phyloP scores from a whole-genome alignment of 2,797 vertebrate species.

The Perdix hodgsoniae region DNA sequence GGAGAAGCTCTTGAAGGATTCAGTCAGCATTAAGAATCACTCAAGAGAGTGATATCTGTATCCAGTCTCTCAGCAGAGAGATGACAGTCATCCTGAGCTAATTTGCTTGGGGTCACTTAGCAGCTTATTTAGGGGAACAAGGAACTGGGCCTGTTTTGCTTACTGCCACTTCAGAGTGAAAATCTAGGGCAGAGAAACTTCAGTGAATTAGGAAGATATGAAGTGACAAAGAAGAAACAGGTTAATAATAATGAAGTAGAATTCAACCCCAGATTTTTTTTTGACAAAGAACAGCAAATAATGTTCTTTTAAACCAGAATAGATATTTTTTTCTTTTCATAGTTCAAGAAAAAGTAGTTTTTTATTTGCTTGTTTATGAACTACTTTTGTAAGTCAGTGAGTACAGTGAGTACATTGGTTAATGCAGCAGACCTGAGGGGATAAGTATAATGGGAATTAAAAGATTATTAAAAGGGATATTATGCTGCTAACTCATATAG shows the following conservation, averaged over 20 bases:
- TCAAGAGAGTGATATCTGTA: neutral
- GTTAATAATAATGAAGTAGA: neutral
- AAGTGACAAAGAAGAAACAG: neutral
- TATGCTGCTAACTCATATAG: neutral
- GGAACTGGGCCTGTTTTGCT: neutral
- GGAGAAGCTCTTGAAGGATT: neutral
- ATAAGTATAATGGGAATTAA: neutral
- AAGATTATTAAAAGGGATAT: neutral
- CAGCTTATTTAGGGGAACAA: neutral
- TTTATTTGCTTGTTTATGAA: neutral
- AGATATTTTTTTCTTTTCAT: neutral
- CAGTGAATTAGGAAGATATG: neutral
- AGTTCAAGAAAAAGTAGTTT: neutral
- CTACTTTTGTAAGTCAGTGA: neutral
- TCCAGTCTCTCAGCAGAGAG: neutral
- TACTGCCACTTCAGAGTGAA: neutral
- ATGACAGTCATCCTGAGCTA: neutral
- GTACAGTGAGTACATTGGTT: neutral
- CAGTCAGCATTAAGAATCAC: too few species aligned
- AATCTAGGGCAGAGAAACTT: neutral
- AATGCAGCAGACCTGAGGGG: neutral
- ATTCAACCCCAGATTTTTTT: neutral
- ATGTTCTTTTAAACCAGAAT: neutral
- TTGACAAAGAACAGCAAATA: neutral
- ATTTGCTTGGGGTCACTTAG: neutral